A percentile compares a stretch with the other conserved stretches of the same genome.
phyloP scores from a whole-genome alignment of 2,888 invertebrate species.

The Parelbella ahira region DNA sequence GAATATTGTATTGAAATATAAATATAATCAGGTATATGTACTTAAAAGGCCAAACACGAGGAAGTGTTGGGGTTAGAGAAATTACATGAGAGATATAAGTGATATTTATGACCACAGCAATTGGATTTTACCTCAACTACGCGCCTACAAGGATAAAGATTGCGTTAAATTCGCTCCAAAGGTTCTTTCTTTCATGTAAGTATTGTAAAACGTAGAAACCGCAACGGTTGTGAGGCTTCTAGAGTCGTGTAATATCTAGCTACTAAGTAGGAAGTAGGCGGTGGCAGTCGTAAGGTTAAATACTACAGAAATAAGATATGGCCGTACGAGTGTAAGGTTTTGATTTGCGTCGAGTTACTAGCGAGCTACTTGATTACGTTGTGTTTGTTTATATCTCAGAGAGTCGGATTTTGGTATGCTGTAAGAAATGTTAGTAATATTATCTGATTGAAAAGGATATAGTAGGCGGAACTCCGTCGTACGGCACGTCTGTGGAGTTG shows the following conservation, averaged over 20 bases:
- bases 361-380: background rate
- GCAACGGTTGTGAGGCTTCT: conserved; percentile 72
- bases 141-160: too few species aligned
- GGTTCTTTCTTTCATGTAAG: conserved; percentile 38
- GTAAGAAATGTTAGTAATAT: background rate
- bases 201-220: conserved; percentile 67
- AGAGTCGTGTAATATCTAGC: conserved; percentile 67
- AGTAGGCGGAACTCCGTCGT: conserved; percentile 96
- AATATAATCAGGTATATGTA: too few species aligned
- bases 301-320: conserved; percentile 78
- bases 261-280: conserved; percentile 70
- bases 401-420: too few species aligned
- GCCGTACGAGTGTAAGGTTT: conserved; percentile 41
- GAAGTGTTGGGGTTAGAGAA: too few species aligned
- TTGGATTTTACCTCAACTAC: conserved; percentile 11
- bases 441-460: conserved; percentile 92
- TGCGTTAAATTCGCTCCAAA: too few species aligned
- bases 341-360: conserved; percentile 21
- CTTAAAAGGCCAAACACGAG: too few species aligned
- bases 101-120: conserved; percentile 5
- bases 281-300: conserved; percentile 78
- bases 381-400: background rate
- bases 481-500: conserved; percentile 94
- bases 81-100: too few species aligned
- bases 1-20: too few species aligned